A percentile compares a stretch with the other conserved stretches of the same genome.
Conservation (phyloP, 2,888 invertebrate species). For the Campoplex nolae region DNA sequence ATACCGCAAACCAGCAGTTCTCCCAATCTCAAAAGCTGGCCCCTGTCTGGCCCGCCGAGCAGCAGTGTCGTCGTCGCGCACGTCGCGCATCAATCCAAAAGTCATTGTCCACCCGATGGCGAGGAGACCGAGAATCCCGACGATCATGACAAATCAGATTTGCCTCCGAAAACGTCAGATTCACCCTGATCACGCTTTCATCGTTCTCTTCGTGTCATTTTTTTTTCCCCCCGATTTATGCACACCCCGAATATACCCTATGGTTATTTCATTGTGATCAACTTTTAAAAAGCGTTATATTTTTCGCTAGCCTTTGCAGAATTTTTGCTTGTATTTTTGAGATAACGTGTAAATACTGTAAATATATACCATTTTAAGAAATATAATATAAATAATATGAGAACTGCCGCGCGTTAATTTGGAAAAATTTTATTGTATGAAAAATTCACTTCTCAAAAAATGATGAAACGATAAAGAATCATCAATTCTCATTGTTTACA, state of each 20-base stretch:
- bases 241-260: background rate
- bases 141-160: background rate
- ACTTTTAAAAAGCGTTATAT: conserved; percentile 21
- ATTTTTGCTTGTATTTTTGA: conserved; percentile 28
- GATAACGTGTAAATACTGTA: conserved; percentile 74
- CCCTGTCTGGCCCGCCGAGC: background rate
- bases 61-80: background rate
- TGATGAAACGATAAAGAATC: too few relatives aligned
- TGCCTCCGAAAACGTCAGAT: background rate
- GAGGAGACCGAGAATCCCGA: background rate
- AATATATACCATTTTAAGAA: conserved; percentile 64
- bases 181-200: background rate
- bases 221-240: conserved; percentile 5
- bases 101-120: conserved; percentile 11
- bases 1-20: conserved; percentile 73
- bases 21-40: conserved; percentile 74
- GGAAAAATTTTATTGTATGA: too few relatives aligned
- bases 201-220: too few relatives aligned
- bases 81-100: conserved; percentile 9
- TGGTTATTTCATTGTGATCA: conserved; percentile 29
- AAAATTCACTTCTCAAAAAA: too few relatives aligned
- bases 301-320: conserved; percentile 48
- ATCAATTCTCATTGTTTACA: too few relatives aligned
- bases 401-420: background rate
- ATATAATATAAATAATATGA: conserved; percentile 7